Base-by-base conservation (phyloP, 2,113 vertebrate species). In the Phainopepla nitens region DNA sequence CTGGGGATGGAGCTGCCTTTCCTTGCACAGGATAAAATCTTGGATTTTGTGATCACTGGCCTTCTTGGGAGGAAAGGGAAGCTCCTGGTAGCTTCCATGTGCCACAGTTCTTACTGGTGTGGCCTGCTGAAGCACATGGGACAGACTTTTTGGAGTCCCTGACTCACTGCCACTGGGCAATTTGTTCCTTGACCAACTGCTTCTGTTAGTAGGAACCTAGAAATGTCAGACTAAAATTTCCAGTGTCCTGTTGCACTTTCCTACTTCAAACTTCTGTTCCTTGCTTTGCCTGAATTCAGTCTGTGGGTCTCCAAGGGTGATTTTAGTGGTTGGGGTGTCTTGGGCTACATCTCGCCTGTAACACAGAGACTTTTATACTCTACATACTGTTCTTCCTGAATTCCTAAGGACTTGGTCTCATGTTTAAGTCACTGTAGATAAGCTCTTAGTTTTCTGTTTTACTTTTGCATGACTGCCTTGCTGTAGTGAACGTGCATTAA, bases 401-500 rank as follows among this genome's bases (percentile, higher is more conserved):
- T 69, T 82, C 58, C 73, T 62, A 5, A 57, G 51, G 75, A 35
- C 39, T 73, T 50, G 25, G 31, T 22, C 77, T 83, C 18, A 1
- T 23, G 13, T 51, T 78, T 71, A 47, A 58, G 61, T 50, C 35
- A 6, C 42, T 70, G 58, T 60, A 68, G 88, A 71, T 29, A 42
- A 88, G 47, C 47, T 91, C 19, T 44, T 57, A 12, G 36, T 64
- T 87, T 91, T 56, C 69, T 57, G 0, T 88, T 87, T 62, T 31
- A 58, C 79, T 84, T 64, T 25, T 96, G 92, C 86, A 35, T 28
- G 73, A 50, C 89, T 94, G 53, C 69, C 91, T 64, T 89, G 35
- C 92, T 95, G 64, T 92, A 84, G 61, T 94, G 87, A 87, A 88
- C 2, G 31, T 93, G 78, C 42, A 66, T 49, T 98, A 94, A 97